phyloP scores from a whole-genome alignment of 2,888 invertebrate species.

The Acleris laterana region DNA sequence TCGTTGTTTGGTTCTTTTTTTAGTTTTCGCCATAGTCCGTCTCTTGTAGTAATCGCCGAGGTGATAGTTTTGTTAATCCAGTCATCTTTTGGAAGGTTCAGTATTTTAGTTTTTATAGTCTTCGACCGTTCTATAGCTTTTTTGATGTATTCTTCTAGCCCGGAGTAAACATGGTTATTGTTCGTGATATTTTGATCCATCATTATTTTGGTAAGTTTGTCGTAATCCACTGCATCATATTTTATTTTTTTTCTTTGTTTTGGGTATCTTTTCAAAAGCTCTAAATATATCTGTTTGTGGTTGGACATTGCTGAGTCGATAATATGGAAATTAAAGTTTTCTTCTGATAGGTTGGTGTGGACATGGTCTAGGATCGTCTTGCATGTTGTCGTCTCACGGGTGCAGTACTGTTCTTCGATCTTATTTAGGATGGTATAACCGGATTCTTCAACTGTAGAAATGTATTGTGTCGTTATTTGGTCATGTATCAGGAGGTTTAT shows the following conservation, averaged over 20 bases:
- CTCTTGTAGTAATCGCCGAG: background rate
- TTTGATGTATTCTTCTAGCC: constrained; percentile 4
- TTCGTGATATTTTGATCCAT: background rate
- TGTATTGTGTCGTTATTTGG: constrained; percentile 5
- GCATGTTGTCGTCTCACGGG: no score
- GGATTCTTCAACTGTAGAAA: constrained; percentile 6
- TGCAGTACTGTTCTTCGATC: no score
- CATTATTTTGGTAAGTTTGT: constrained; percentile 5
- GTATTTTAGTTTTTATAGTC: constrained; percentile 16
- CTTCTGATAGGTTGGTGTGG: no score
- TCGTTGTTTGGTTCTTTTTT: constrained; percentile 21
- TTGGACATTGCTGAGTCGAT: constrained; percentile 13
- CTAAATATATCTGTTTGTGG: constrained; percentile 19
- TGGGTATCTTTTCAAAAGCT: constrained; percentile 11
- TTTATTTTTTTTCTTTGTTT: background rate
- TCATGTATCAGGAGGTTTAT: constrained; percentile 16
- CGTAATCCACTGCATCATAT: constrained; percentile 20
- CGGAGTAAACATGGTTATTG: background rate
- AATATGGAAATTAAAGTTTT: no score
- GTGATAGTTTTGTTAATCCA: constrained; percentile 22
- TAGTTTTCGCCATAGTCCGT: constrained; percentile 1
- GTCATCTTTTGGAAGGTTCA: constrained; percentile 17
- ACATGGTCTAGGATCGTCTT: no score
- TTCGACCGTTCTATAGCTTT: constrained; percentile 3
- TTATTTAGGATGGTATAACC: constrained; percentile 23